Evolutionary conservation across 1,140 invertebrate genomes (phyloP), one percentile per base, ranked within the genome.

Genomic region (Megalopta genalis): DNA sequence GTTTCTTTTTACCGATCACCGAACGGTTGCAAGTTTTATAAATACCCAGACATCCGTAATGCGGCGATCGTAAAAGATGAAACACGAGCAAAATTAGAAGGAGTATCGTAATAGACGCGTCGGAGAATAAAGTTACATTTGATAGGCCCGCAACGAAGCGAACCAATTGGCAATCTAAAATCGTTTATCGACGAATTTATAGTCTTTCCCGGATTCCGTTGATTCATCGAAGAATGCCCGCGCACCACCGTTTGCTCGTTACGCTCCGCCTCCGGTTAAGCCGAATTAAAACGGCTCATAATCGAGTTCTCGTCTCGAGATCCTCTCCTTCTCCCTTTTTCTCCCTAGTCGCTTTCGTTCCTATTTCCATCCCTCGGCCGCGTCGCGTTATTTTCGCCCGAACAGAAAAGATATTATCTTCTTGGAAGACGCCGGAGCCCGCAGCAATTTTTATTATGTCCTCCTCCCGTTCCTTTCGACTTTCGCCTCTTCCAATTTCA

Each of bases 321-420:
- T 62, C 72, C 27, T 52, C 76, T 42, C 23, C 23, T 18, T 37
- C 59, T 63, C 57, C 54, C 67, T 66, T 78, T 85, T 68, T 63
- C 62, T 77, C 54, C 65, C 46, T 57, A 65, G 80, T 63, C 39
- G 74, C 71, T 86, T 69, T 82, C 83, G 72, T 86, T 86, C 76
- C 80, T 85, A 85, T 85, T 85, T 85, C 63, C 83, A 85, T 82
- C 83, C 75, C 75, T 72, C 70, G 49, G 23, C 18, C 42, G 8
- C 39, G 70, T 68, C 79, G 74, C 83, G 84, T 86, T 86, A 86
- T 85, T 86, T 86, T 85, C 69, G 75, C 84, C 66, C 80, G 54
- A 57, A 54, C 59, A 79, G 74, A 74, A 84, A 74, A 82, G 79
- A 83, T 85, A 85, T 79, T 82, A 85, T 80, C 80, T 85, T 80